Base-by-base conservation (phyloP, 2,888 invertebrate species). In the Cheilosia urbana region DNA sequence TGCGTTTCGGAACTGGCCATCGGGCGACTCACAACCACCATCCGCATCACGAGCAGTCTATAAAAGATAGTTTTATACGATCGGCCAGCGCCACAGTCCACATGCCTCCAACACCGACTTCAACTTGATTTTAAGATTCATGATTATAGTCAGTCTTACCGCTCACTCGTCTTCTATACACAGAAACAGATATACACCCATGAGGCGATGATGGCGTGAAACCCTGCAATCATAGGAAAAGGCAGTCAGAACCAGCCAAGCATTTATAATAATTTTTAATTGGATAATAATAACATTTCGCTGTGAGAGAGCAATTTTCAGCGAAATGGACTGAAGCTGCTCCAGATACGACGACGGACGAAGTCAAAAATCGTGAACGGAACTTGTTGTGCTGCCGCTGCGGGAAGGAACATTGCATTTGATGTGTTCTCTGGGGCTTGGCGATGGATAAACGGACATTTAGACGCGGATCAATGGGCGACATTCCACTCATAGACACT, bases 191-290 rank as follows among this genome's bases (percentile, higher is more conserved):
- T 55, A 37, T 55, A 73, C 45, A 60, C 42, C 65, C 65, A 60
- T 51, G 42, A 80, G 71, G 47, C 63, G 71, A 58, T 84, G 80
- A 84, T 80, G 65, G 84, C 84, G 80, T 84, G 84, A 84, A 84
- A 80, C 76, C 79, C 78, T 75, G 79, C 79, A 84, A 84, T 84
- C 84, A 84, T 65, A 62, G 69, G 37, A 27, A 66, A 77, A 77
- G 62, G 47, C 72, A 78, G 75, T 49, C 80, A 69, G 45, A 73
- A 49, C 58, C 79, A 79, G 58, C 75, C 84, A 65, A 79, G 75
- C 79, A 79, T 79, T 79, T 79, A 79, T 69, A 84, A 80, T 80
- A 84, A 84, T 84, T 84, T 84, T 84, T 84, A 84, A 84, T 84
- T 84, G 84, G 84, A 80, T 84, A 84, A 84, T 84, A 80, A 84